phyloP scores from a whole-genome alignment of 2,797 vertebrate genomes.

The Acanthis flammea region DNA sequence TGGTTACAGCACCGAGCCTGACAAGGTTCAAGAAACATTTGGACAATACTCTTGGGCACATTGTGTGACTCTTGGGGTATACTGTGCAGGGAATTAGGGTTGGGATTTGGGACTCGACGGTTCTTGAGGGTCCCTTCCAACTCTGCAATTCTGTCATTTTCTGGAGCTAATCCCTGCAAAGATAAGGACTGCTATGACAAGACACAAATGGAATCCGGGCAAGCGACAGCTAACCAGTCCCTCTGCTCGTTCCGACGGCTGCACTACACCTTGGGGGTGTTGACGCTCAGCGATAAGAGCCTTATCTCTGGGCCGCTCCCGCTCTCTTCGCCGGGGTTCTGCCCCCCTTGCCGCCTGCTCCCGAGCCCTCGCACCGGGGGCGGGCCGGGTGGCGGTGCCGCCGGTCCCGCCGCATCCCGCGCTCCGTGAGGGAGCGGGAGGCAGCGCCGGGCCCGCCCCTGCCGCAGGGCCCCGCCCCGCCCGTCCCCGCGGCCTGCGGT shows the following conservation, averaged over 20 bases:
- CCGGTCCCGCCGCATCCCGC: background rate
- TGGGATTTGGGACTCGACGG: background rate
- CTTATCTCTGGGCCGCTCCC: fast-evolving
- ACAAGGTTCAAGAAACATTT: background rate
- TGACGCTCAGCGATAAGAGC: background rate
- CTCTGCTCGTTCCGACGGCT: background rate
- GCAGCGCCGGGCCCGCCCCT: too few species aligned
- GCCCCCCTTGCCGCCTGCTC: background rate
- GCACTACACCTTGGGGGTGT: fast-evolving
- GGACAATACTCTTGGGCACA: background rate
- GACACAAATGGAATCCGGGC: background rate
- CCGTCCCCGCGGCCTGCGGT: background rate
- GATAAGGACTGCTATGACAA: too few species aligned
- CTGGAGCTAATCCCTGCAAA: background rate
- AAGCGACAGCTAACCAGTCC: too few species aligned
- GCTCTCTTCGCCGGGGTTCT: background rate
- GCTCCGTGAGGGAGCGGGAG: background rate
- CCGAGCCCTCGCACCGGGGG: background rate
- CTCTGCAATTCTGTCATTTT: background rate
- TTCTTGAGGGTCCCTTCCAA: too few species aligned
- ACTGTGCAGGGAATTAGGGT: background rate
- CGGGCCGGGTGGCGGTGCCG: background rate
- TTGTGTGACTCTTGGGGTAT: too few species aligned
- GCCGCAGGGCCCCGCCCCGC: background rate
- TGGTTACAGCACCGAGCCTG: background rate